phyloP scores from a whole-genome alignment of 2,888 invertebrate species.

The Allophyes oxyacanthae region DNA sequence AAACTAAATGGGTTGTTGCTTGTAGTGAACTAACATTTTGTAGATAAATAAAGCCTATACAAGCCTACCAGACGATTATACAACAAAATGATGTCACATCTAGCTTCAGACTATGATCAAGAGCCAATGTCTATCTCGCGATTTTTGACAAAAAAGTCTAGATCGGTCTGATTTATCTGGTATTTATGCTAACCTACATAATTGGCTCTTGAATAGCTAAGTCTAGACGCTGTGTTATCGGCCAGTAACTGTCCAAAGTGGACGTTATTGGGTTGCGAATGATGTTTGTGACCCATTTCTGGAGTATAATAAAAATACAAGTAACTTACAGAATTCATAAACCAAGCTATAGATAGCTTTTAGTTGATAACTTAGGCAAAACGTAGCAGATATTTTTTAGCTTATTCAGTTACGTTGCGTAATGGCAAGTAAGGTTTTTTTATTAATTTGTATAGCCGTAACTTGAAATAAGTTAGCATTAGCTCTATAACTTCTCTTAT shows the following conservation, averaged over 20 bases:
- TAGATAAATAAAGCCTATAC: neutral
- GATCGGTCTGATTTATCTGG: conserved; percentile 31
- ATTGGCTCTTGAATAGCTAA: conserved; percentile 44
- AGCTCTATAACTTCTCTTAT: no score
- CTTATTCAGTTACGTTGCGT: no score
- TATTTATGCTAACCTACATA: conserved; percentile 55
- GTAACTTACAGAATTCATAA: conserved; percentile 15
- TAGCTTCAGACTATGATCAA: conserved; percentile 33
- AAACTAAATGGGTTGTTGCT: no score
- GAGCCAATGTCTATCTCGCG: conserved; percentile 42
- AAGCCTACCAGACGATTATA: conserved; percentile 27
- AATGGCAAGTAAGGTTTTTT: no score
- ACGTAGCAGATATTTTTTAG: no score
- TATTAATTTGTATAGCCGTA: no score
- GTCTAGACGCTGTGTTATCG: conserved; percentile 57
- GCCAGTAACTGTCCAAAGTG: conserved; percentile 39
- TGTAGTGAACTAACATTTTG: neutral
- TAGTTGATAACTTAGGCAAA: neutral
- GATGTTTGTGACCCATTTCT: conserved; percentile 51
- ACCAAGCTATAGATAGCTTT: conserved; percentile 2
- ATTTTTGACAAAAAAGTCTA: conserved; percentile 47
- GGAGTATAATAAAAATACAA: conserved; percentile 38
- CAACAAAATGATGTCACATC: conserved; percentile 47
- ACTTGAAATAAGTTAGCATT: no score
- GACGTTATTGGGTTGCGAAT: conserved; percentile 40